Conservation (phyloP, 2,888 invertebrate species). For the Hirtodrosophila histrioides region DNA sequence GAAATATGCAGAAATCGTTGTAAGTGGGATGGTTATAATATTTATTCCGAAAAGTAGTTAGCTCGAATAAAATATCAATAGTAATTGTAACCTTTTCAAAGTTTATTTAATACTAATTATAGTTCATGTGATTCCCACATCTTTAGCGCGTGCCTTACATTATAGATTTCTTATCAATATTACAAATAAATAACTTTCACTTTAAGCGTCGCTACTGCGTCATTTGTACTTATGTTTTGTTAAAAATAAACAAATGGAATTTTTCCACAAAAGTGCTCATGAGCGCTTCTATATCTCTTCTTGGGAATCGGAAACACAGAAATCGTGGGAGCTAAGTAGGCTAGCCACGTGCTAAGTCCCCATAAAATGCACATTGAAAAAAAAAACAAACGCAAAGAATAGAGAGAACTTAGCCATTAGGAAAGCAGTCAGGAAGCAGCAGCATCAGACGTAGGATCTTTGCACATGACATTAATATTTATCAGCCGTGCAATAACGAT, state of each 20-base stretch:
- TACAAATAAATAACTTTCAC: slow-evolving; percentile 53
- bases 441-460: slow-evolving; percentile 39
- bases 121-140: too few relatives aligned
- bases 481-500: slow-evolving; percentile 75
- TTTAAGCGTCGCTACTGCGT: slow-evolving; percentile 54
- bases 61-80: too few relatives aligned
- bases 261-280: slow-evolving; percentile 29
- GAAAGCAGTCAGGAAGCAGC: slow-evolving; percentile 1
- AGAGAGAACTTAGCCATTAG: slow-evolving; percentile 22
- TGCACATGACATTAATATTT: slow-evolving; percentile 70
- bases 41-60: too few relatives aligned
- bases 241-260: slow-evolving; percentile 34
- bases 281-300: slow-evolving; percentile 1
- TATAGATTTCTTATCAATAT: slow-evolving; percentile 11
- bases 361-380: slow-evolving; percentile 54
- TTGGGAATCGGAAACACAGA: slow-evolving; percentile 4
- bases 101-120: too few relatives aligned
- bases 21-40: too few relatives aligned
- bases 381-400: slow-evolving; percentile 13
- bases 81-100: too few relatives aligned
- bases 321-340: slow-evolving; percentile 10
- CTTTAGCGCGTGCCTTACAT: not conserved
- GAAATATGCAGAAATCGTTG: too few relatives aligned
- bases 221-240: not conserved
- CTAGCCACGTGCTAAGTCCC: slow-evolving; percentile 61